Conservation (phyloP, 2,113 vertebrate genomes). For the Crotalus tigris region DNA sequence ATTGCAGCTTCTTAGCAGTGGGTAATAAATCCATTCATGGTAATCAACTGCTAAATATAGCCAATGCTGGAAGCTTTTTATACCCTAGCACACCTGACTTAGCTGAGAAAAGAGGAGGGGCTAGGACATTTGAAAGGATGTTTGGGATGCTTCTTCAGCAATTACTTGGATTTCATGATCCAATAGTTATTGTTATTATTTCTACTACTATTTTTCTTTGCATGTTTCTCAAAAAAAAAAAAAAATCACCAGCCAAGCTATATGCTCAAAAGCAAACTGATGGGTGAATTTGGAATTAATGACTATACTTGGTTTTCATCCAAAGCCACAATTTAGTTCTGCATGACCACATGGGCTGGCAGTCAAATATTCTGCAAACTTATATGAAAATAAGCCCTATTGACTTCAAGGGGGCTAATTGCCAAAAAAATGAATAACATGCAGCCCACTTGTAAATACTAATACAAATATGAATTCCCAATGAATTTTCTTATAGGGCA, state of each 20-base stretch:
- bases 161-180: neutral
- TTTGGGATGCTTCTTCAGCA: slow-evolving; percentile 4
- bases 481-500: neutral
- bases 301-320: no score
- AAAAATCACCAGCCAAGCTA: neutral
- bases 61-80: neutral
- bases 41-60: slow-evolving; percentile 28
- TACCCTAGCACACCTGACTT: slow-evolving; percentile 13
- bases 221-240: neutral
- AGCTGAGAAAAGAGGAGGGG: neutral
- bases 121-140: neutral
- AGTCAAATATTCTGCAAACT: neutral
- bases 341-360: neutral
- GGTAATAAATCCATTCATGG: slow-evolving; percentile 28
- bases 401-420: neutral
- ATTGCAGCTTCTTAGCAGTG: slow-evolving; percentile 24
- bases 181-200: neutral
- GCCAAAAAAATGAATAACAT: neutral
- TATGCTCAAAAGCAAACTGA: no score
- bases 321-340: neutral
- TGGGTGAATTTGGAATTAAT: neutral
- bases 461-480: neutral
- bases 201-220: neutral
- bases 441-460: neutral
- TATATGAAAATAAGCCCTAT: neutral